Evolutionary conservation across 2,113 vertebrate genomes (phyloP).

Genomic region (Garra rufa): DNA sequence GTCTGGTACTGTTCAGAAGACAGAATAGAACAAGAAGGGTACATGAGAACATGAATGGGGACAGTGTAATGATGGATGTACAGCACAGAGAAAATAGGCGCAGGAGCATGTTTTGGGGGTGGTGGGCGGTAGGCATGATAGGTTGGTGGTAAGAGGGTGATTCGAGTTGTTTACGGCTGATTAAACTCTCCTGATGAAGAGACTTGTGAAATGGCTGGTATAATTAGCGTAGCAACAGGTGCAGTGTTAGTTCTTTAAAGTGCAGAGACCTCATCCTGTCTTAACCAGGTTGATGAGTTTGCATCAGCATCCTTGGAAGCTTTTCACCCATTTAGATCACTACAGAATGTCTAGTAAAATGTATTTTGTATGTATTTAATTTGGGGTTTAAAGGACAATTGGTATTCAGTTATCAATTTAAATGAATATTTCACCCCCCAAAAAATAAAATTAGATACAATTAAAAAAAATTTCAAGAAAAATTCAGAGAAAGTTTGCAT

Average conservation of each 20-base stretch:
- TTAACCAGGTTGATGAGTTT: not conserved
- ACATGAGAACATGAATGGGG: slow-evolving; percentile 35
- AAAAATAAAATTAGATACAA: too few species aligned
- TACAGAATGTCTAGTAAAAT: not conserved
- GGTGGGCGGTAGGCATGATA: too few species aligned
- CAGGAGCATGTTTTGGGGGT: not conserved
- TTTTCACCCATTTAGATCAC: not conserved
- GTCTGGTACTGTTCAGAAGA: slow-evolving; percentile 49
- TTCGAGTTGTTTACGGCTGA: not conserved
- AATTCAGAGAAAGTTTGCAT: not conserved
- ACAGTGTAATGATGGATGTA: slow-evolving; percentile 5
- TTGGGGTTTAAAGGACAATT: not conserved
- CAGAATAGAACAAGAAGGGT: slow-evolving; percentile 45
- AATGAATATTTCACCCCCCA: not conserved
- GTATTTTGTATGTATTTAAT: not conserved
- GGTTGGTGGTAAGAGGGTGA: not conserved
- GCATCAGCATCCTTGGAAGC: not conserved
- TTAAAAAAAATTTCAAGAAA: not conserved
- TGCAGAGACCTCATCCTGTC: not conserved
- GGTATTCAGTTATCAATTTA: not conserved
- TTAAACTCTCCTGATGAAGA: slow-evolving; percentile 24
- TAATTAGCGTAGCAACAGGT: slow-evolving; percentile 15
- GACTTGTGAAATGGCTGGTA: slow-evolving; percentile 5
- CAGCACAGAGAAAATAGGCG: not conserved
- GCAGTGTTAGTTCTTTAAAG: not conserved